These are phyloP conservation scores for Scaptomyza parva DNA, from an alignment of 2,888 invertebrate genomes.

Conservation along the genomic window DNA sequence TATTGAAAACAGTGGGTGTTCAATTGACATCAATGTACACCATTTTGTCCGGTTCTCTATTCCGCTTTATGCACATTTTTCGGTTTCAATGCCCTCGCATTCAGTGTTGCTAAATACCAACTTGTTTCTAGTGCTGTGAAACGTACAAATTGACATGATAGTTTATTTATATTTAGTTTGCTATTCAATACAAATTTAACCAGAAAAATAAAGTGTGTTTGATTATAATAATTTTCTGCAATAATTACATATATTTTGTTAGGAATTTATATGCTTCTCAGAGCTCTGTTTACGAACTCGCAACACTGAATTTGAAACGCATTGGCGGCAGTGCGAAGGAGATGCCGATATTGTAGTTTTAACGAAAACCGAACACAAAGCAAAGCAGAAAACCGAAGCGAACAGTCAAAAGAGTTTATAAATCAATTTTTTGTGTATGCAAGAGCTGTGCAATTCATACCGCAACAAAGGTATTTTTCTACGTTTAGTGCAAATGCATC, in stretches of 20 bases:
- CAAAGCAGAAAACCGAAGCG: conserved; percentile 78
- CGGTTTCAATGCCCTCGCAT: conserved; percentile 70
- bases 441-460: conserved; percentile 72
- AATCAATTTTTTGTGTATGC: conserved; percentile 84
- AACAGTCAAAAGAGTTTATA: conserved; percentile 76
- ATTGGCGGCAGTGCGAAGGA: conserved; percentile 51
- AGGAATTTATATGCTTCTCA: conserved; percentile 9
- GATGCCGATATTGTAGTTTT: conserved; percentile 56
- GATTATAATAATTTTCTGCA: not conserved
- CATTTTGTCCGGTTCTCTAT: conserved; percentile 80
- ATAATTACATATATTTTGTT: conserved; percentile 7
- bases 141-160: not conserved
- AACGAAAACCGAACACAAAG: conserved; percentile 79
- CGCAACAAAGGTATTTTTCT: conserved; percentile 71
- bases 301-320: conserved; percentile 45
- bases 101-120: conserved; percentile 54
- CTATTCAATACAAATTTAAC: conserved; percentile 2
- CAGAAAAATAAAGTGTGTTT: not conserved
- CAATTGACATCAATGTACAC: conserved; percentile 55
- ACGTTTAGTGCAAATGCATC: conserved; percentile 27
- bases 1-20: conserved; percentile 26
- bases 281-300: conserved; percentile 38
- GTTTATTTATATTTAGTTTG: conserved; percentile 9
- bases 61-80: conserved; percentile 64
- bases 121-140: conserved; percentile 39